Percentiles rank a stretch among this genome's conserved stretches.
Evolutionary conservation across 2,888 invertebrate genomes (phyloP).

Genomic region (Leuctra nigra): DNA sequence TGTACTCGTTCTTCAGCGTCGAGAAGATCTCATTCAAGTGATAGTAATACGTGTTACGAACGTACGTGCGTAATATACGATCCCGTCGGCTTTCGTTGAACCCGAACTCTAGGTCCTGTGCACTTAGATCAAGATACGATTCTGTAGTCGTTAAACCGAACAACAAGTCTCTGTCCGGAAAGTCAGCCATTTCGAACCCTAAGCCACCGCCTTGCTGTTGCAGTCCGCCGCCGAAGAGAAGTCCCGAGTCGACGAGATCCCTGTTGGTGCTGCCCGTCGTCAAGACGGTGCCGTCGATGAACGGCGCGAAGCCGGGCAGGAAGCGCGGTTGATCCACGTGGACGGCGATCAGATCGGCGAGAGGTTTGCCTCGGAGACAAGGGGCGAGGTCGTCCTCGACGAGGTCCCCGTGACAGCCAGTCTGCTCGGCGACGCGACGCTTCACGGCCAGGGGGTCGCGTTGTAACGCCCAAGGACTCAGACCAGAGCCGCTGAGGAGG

Average conservation of each 20-base stretch:
- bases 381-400: constrained; percentile 78
- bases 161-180: constrained; percentile 73
- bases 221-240: constrained; percentile 28
- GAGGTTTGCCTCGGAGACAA: constrained; percentile 71
- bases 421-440: constrained; percentile 72
- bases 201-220: constrained; percentile 49
- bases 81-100: constrained; percentile 76
- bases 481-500: constrained; percentile 81
- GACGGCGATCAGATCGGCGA: constrained; percentile 65
- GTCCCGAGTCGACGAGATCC: constrained; percentile 31
- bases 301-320: constrained; percentile 88
- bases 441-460: constrained; percentile 76
- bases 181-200: constrained; percentile 74
- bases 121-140: constrained; percentile 75
- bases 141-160: constrained; percentile 78
- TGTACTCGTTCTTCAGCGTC: constrained; percentile 90
- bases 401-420: constrained; percentile 75
- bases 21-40: constrained; percentile 94
- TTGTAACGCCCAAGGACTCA: constrained; percentile 89
- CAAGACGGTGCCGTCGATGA: constrained; percentile 84
- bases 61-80: constrained; percentile 74
- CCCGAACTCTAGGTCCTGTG: constrained; percentile 67
- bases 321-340: constrained; percentile 74
- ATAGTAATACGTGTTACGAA: constrained; percentile 89
- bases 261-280: constrained; percentile 33